Conservation (phyloP, 2,797 vertebrate species). For the Melanotaenia nigrans region DNA sequence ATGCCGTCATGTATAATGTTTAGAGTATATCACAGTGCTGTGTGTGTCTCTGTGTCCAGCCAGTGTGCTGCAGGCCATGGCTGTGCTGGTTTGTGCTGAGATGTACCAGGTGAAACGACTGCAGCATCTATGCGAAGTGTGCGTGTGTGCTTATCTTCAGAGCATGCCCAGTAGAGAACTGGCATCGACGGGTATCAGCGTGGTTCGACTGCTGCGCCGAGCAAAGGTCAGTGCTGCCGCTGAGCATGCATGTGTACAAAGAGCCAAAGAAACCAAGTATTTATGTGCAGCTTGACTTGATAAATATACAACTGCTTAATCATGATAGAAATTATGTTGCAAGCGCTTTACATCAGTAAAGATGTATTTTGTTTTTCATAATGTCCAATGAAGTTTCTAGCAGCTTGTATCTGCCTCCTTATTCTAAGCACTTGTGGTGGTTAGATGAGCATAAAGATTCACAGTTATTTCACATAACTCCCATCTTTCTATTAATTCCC, state of each 20-base stretch:
- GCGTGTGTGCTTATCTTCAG: conserved; percentile 94
- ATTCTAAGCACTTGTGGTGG: too few species aligned
- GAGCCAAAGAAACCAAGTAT: not conserved
- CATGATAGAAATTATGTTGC: not conserved
- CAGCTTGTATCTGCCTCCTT: not conserved
- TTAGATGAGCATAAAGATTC: not conserved
- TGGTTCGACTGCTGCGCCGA: conserved; percentile 90
- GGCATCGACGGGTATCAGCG: conserved; percentile 90
- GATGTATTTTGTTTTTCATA: not conserved
- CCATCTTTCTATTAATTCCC: conserved; percentile 26
- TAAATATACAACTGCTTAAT: not conserved
- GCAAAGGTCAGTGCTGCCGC: conserved; percentile 87
- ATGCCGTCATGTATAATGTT: not conserved
- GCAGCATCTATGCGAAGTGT: conserved; percentile 96
- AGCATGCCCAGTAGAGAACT: conserved; percentile 97
- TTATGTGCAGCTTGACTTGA: not conserved
- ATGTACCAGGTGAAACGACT: conserved; percentile 99
- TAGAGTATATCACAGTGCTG: conserved; percentile 8
- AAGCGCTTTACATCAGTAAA: not conserved
- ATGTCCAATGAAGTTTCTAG: not conserved
- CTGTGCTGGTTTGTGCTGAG: conserved; percentile 95
- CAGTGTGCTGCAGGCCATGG: conserved; percentile 96
- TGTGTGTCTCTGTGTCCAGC: conserved; percentile 81
- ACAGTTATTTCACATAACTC: not conserved
- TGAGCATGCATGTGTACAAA: not conserved